A percentile compares a stretch with the other conserved stretches of the same genome.
phyloP scores from a whole-genome alignment of 2,888 invertebrate species.

The Macaria liturata region DNA sequence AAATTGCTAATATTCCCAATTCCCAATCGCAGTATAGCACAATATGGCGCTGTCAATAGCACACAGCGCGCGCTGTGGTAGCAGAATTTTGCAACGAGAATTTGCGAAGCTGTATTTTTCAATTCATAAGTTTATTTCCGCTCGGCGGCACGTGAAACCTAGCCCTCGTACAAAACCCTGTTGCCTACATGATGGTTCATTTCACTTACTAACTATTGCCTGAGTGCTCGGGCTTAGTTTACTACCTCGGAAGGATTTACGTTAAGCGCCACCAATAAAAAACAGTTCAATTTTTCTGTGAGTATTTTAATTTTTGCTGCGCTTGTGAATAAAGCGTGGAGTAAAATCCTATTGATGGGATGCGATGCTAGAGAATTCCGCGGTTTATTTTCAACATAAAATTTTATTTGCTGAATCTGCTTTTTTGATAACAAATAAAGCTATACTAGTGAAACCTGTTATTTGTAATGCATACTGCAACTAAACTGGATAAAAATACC shows the following conservation, averaged over 20 bases:
- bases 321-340: not conserved
- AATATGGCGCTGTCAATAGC: slow-evolving; percentile 49
- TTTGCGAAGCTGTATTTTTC: slow-evolving; percentile 44
- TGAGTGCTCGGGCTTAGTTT: slow-evolving; percentile 21
- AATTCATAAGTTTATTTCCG: slow-evolving; percentile 51
- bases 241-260: slow-evolving; percentile 10
- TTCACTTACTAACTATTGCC: slow-evolving; percentile 34
- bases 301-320: slow-evolving; percentile 8
- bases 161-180: slow-evolving; percentile 37
- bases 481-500: too few species aligned
- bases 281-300: slow-evolving; percentile 7
- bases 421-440: too few species aligned
- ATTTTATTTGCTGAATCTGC: too few species aligned
- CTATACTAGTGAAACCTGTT: too few species aligned
- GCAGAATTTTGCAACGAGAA: slow-evolving; percentile 44
- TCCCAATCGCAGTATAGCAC: slow-evolving; percentile 26
- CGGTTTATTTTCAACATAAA: too few species aligned
- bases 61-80: slow-evolving; percentile 35
- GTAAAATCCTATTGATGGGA: too few species aligned
- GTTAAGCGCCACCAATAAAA: slow-evolving; percentile 17
- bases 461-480: too few species aligned
- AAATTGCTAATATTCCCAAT: slow-evolving; percentile 20
- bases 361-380: too few species aligned
- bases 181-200: slow-evolving; percentile 39
- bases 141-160: slow-evolving; percentile 39